These are phyloP conservation scores for Dendrocincla fuliginosa DNA, from an alignment of 2,797 vertebrate species.

Conservation along the genomic window DNA sequence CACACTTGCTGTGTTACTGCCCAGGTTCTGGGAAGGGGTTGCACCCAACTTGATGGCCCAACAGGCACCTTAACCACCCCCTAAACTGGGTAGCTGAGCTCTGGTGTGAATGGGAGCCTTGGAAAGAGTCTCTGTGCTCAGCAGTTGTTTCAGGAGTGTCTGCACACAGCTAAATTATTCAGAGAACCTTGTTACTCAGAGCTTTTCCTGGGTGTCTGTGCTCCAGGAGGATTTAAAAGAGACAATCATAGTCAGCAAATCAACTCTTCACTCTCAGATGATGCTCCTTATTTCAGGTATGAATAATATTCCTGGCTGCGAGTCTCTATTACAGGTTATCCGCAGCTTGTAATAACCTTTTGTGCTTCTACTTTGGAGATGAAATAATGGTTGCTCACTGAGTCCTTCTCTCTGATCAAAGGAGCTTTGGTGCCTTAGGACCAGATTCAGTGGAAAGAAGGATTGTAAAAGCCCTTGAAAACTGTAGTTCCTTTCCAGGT, in stretches of 20 bases:
- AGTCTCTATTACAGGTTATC: neutral
- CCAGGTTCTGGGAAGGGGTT: neutral
- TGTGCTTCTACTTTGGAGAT: neutral
- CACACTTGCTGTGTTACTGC: neutral
- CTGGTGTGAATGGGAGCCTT: neutral
- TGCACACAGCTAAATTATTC: constrained; percentile 10
- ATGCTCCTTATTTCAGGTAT: constrained; percentile 12
- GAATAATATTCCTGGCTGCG: constrained; percentile 4
- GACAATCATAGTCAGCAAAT: constrained; percentile 19
- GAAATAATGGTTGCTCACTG: constrained; percentile 2
- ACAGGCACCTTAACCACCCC: neutral
- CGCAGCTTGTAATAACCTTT: neutral
- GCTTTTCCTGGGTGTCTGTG: neutral
- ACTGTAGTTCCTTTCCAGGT: neutral
- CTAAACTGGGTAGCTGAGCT: rapidly evolving
- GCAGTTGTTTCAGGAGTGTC: neutral
- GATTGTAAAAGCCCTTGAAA: constrained; percentile 14
- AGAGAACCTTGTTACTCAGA: neutral
- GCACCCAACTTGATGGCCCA: neutral
- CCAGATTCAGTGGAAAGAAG: neutral
- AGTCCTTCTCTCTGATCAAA: neutral
- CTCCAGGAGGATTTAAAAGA: constrained; percentile 14
- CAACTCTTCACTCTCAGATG: neutral
- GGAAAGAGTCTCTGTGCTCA: neutral
- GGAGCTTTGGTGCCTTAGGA: constrained; percentile 32